Evolutionary conservation across 2,113 vertebrate species (phyloP), one percentile per base, ranked within the genome.

Genomic region (Drymodes brunneopygia): DNA sequence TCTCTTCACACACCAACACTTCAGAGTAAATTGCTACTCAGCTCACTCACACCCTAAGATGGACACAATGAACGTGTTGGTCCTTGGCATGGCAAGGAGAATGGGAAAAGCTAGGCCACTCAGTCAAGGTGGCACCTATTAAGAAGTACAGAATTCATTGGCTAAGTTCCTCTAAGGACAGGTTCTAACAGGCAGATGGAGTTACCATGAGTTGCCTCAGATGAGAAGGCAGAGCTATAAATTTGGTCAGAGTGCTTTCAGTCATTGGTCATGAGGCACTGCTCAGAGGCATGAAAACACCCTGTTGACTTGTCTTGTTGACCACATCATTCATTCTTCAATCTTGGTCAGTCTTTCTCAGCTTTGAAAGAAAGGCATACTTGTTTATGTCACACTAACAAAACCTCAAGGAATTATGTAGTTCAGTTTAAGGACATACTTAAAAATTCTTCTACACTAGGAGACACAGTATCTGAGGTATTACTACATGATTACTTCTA

Each of bases 181-280:
- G 44, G 10, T 27, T 71, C n/a, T 36, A 42, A 75, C 8, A 65
- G 27, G 35, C 48, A 75, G 0, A 0, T 27, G 35, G 35, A 33
- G 3, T 40, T 78, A 44, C 4, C 36, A 28, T 0, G 1, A 0
- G 0, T 42, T 70, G 29, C 27, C 57, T 75, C 65, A 75, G 42
- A 62, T 36, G 14, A 57, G 8, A 71, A 1, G 2, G 28, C 28
- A 65, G 33, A 87, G 70, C 17, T 70, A 2, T 38, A 88, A 74
- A 23, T 6, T 11, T 14, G 25, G 15, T 69, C 38, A 82, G n/a
- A 90, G 80, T 14, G 36, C 29, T 79, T 87, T 50, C 60, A 92
- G 58, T 29, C 40, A 50, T 2, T 65, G 38, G 35, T 21, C 33
- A 66, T 3, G 2, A 91, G 31, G 36, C 36, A 50, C 47, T 62